A percentile compares a stretch with the other conserved stretches of the same genome.
Evolutionary conservation across 2,888 invertebrate genomes (phyloP).

Genomic region (Biston betularia): DNA sequence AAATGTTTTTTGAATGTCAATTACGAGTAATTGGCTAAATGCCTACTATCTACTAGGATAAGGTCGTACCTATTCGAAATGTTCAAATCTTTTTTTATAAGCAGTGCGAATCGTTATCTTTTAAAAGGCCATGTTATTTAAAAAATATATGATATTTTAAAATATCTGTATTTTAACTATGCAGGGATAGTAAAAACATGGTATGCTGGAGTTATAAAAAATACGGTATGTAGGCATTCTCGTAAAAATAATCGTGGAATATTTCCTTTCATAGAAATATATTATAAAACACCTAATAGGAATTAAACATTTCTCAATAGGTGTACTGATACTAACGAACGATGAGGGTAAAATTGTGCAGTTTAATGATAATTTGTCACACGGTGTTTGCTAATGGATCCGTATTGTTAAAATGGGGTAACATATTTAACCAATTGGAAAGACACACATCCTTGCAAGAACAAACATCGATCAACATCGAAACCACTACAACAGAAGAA

Average conservation of each 20-base stretch:
- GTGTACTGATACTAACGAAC: neutral
- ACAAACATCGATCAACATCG: neutral
- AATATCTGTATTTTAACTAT: neutral
- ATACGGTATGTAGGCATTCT: neutral
- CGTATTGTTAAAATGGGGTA: neutral
- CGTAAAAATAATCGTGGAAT: neutral
- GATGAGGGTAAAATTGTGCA: constrained; percentile 9
- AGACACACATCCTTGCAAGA: neutral
- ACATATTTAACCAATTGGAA: neutral
- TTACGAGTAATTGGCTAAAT: neutral
- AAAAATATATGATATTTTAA: neutral
- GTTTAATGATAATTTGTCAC: neutral
- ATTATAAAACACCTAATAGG: neutral
- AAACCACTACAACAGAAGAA: neutral
- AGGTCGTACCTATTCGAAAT: neutral
- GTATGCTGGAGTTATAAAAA: neutral
- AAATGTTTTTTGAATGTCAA: constrained; percentile 5
- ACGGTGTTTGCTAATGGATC: neutral
- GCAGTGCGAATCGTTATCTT: neutral
- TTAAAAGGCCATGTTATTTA: neutral
- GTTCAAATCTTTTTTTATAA: neutral
- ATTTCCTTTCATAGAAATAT: neutral
- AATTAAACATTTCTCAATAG: neutral
- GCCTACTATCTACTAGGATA: neutral
- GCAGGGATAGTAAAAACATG: neutral